A percentile compares a stretch with the other conserved stretches of the same genome.
Conservation (phyloP, 2,888 invertebrate species). For the Odontocerum albicorne region DNA sequence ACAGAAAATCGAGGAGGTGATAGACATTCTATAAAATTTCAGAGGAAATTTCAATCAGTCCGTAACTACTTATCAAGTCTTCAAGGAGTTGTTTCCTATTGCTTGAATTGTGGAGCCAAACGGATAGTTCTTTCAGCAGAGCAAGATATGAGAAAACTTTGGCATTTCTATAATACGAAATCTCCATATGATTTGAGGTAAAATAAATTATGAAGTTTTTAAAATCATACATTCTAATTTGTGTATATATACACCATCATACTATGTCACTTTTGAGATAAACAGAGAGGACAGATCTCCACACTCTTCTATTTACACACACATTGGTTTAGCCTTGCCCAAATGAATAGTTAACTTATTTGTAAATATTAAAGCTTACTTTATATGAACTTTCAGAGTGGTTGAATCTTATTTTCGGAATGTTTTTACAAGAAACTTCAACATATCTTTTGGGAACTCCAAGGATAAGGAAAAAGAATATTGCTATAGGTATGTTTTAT, state of each 20-base stretch:
- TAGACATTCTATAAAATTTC: constrained; percentile 25
- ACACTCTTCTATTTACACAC: no score
- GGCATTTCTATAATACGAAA: constrained; percentile 21
- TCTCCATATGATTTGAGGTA: constrained; percentile 23
- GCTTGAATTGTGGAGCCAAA: constrained; percentile 19
- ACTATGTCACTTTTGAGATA: no score
- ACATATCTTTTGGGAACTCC: constrained; percentile 23
- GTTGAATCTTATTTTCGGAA: constrained; percentile 28
- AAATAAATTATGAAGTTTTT: background rate
- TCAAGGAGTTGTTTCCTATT: constrained; percentile 9
- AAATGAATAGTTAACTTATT: no score
- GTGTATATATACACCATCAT: no score
- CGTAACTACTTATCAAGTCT: constrained; percentile 13
- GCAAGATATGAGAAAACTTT: constrained; percentile 25
- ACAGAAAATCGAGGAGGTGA: constrained; percentile 27
- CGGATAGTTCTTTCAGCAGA: constrained; percentile 17
- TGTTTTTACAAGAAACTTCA: constrained; percentile 25
- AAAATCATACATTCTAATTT: no score
- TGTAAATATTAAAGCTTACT: no score
- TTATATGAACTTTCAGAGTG: constrained; percentile 22
- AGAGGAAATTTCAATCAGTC: constrained; percentile 21
- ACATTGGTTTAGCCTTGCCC: no score
- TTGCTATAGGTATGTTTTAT: constrained; percentile 21
- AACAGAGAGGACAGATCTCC: no score
- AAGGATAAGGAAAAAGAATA: constrained; percentile 27